These are phyloP conservation scores for Toxotes lorentzi DNA, from an alignment of 2,797 vertebrate genomes.

Conservation along the genomic window DNA sequence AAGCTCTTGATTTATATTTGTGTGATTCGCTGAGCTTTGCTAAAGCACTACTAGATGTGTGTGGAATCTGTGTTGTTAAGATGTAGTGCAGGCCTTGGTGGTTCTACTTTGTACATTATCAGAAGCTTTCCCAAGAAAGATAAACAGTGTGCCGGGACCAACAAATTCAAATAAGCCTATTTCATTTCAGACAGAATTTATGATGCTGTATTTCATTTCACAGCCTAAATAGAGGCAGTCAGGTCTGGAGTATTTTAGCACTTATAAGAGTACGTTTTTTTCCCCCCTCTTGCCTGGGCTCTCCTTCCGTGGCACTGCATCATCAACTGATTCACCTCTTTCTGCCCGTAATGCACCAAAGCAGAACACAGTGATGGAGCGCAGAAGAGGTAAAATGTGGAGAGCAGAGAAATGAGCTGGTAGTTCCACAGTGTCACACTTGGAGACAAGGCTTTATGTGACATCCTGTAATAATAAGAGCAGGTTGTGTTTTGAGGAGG, in stretches of 20 bases:
- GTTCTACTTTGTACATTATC: constrained; percentile 48
- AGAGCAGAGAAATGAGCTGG: constrained; percentile 47
- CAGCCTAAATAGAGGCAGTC: constrained; percentile 33
- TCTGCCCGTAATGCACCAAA: constrained; percentile 51
- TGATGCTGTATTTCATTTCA: constrained; percentile 58
- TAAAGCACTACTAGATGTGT: constrained; percentile 24
- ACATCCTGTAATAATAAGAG: constrained; percentile 45
- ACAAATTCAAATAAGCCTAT: constrained; percentile 63
- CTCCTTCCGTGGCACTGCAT: constrained; percentile 46
- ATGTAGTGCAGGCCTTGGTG: constrained; percentile 23
- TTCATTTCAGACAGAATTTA: constrained; percentile 68
- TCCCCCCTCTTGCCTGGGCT: constrained; percentile 20
- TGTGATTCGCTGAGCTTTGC: constrained; percentile 45
- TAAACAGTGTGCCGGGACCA: constrained; percentile 49
- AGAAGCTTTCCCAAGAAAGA: constrained; percentile 49
- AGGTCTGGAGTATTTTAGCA: constrained; percentile 54
- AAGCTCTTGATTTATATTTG: constrained; percentile 38
- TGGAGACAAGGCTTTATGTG: constrained; percentile 42
- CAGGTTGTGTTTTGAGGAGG: constrained; percentile 6
- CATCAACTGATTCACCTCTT: constrained; percentile 60
- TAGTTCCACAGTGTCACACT: constrained; percentile 46
- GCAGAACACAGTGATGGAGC: constrained; percentile 54
- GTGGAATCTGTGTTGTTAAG: constrained; percentile 37
- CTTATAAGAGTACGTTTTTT: constrained; percentile 21
- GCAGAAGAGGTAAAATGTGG: constrained; percentile 28